Conservation (phyloP, 64 coral and sea anemone species). For the Actinia tenebrosa region DNA sequence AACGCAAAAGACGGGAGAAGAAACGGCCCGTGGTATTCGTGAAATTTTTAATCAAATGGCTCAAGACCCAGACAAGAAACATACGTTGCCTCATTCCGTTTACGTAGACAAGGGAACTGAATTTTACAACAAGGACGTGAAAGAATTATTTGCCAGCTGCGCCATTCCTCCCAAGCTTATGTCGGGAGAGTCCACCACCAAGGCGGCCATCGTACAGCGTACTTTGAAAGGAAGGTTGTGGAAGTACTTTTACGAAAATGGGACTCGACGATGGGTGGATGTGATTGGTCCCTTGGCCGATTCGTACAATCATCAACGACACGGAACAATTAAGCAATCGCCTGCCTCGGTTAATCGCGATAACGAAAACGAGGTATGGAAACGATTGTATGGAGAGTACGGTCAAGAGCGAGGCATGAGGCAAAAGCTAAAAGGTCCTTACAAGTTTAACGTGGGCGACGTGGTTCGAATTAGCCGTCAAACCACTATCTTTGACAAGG, state of each 20-base stretch:
- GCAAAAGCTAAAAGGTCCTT: too few species aligned
- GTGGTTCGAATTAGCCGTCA: too few species aligned
- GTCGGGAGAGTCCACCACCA: background rate
- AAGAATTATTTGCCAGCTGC: background rate
- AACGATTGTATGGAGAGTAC: too few species aligned
- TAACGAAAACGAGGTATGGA: too few species aligned
- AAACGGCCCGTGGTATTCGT: background rate
- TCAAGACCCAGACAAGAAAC: too few species aligned
- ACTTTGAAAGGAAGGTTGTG: too few species aligned
- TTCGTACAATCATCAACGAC: too few species aligned
- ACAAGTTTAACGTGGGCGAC: too few species aligned
- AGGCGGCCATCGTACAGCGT: background rate
- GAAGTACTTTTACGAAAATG: background rate
- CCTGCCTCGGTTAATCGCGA: too few species aligned
- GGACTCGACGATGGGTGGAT: background rate
- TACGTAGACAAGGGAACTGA: background rate
- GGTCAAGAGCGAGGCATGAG: too few species aligned
- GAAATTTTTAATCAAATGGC: background rate
- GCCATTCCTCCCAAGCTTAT: background rate
- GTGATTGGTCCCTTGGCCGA: background rate
- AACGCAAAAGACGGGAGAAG: background rate
- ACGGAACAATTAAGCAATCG: too few species aligned
- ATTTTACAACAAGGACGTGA: background rate
- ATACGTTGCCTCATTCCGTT: background rate
- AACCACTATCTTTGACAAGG: too few species aligned